Base-by-base conservation (phyloP, 2,888 invertebrate species). In the Euspilapteryx auroguttella region DNA sequence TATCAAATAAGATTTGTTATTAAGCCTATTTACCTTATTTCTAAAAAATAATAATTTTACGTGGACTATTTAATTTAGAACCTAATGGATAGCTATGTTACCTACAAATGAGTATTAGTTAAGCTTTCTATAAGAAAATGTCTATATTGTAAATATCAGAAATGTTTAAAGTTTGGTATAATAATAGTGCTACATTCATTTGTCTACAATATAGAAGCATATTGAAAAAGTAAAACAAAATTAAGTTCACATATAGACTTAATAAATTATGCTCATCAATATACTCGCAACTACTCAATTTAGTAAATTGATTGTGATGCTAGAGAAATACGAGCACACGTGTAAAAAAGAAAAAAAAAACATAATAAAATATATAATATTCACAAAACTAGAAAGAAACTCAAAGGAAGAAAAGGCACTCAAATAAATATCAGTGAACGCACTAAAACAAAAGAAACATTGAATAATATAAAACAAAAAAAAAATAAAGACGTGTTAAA, bases 401-500 rank as follows among this genome's bases (percentile, higher is more conserved):
- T 47, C 49, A 52, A 57, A 53, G 8, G 17, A 33, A 14, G 34
- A 40, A 55, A 57, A 48, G 39, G 44, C 65, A 64, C 65, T 62
- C 55, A 66, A 51, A 40, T 40, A 47, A 61, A 57, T 43, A 37
- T 42, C 34, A 50, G 46, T 48, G 41, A 59, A 61, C 42, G 51
- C 63, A 27, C 29, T 29, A 59, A 68, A 65, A 57, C 36, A 44
- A 62, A 64, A 58, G 44, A 42, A 41, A 28, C 44, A 49, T 57
- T 63, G 54, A 57, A 40, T 29, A 29, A 32, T 12, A 26, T 27
- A 17, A 24, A 24, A 26, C 15, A 40, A 44, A 45, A 53, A 47
- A 61, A 54, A 40, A 55, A 46, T 59, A 68, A 69, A 66, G 59
- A 68, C 68, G 73, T 73, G 68, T 73, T 64, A 71, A 73, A 73